These are phyloP conservation scores for Tipula vernalis DNA, from an alignment of 2,888 invertebrate species.

Conservation along the genomic window DNA sequence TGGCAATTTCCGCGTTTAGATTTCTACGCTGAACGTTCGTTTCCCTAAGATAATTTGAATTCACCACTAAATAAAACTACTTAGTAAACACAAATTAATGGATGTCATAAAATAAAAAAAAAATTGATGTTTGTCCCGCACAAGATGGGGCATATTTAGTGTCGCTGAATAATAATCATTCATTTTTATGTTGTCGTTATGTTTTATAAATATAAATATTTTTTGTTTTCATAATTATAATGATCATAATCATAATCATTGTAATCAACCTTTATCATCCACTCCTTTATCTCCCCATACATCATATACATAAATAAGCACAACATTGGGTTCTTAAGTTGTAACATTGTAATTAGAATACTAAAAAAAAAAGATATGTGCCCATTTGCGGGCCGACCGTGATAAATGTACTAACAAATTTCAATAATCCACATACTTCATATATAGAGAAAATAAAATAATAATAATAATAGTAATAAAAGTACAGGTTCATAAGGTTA, in stretches of 20 bases:
- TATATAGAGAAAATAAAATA: neutral
- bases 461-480: neutral
- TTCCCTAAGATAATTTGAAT: neutral
- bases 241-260: neutral
- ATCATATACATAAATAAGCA: neutral
- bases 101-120: neutral
- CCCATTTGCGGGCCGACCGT: neutral
- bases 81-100: neutral
- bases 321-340: neutral
- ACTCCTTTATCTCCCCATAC: neutral
- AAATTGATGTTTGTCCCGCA: neutral
- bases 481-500: neutral
- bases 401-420: neutral
- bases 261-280: neutral
- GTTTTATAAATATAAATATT: neutral
- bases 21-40: neutral
- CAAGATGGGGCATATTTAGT: neutral
- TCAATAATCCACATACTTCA: neutral
- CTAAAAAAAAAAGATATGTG: neutral
- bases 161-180: neutral
- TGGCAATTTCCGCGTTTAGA: neutral
- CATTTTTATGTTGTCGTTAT: neutral
- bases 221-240: neutral
- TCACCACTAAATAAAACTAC: neutral
- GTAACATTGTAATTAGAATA: neutral